Evolutionary conservation across 2,888 invertebrate species (phyloP).

Genomic region (Brachyptera risi): DNA sequence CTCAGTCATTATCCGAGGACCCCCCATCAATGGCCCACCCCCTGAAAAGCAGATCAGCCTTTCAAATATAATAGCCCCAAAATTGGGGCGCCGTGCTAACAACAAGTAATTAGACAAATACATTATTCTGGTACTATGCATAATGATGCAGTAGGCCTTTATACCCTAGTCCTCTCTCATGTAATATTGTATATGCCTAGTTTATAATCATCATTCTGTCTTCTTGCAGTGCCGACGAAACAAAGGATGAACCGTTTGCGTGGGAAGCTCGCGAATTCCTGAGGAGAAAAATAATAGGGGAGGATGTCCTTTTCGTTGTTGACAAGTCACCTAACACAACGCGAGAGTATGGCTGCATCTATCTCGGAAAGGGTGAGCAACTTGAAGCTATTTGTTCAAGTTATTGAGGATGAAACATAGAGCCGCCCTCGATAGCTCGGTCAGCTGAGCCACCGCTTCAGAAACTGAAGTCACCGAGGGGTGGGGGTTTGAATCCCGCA

Average conservation of each 20-base stretch:
- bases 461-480: no score
- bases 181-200: neutral
- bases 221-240: conserved; percentile 56
- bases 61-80: conserved; percentile 88
- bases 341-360: conserved; percentile 86
- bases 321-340: conserved; percentile 75
- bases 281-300: conserved; percentile 86
- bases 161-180: no score
- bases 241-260: conserved; percentile 88
- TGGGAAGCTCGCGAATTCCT: conserved; percentile 97
- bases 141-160: neutral
- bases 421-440: no score
- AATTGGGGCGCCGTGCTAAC: conserved; percentile 68
- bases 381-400: no score
- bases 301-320: conserved; percentile 76
- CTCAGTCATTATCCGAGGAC: conserved; percentile 84
- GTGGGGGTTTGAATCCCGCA: no score
- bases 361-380: conserved; percentile 69
- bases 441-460: no score
- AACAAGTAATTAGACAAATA: conserved; percentile 15
- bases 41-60: conserved; percentile 89
- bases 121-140: neutral
- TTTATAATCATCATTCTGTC: conserved; percentile 6
- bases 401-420: no score
- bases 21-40: conserved; percentile 79